Conservation (phyloP, 2,888 invertebrate species). For the Hypomecis punctinalis region DNA sequence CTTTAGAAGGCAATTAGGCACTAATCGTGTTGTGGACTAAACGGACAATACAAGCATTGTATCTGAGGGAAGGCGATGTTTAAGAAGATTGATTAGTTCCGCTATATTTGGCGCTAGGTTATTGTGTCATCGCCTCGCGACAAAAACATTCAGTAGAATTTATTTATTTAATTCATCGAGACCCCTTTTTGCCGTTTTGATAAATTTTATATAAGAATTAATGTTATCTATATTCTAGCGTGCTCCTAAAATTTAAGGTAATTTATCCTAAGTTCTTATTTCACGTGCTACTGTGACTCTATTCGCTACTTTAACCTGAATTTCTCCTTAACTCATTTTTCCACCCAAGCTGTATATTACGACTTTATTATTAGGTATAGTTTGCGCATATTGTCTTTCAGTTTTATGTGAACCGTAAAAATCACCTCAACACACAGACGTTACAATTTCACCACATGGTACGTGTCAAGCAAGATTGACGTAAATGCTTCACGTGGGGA, state of each 20-base stretch:
- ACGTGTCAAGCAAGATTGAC: constrained; percentile 45
- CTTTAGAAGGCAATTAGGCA: constrained; percentile 16
- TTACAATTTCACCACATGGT: constrained; percentile 7
- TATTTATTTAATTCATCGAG: not conserved
- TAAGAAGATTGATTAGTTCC: constrained; percentile 42
- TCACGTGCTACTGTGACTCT: no score
- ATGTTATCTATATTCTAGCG: no score
- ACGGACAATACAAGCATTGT: constrained; percentile 9
- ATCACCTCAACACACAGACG: not conserved
- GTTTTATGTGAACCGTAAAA: constrained; percentile 6
- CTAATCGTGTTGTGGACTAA: constrained; percentile 10
- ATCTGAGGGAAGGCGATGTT: constrained; percentile 35
- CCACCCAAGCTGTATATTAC: not conserved
- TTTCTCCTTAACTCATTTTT: no score
- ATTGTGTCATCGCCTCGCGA: constrained; percentile 33
- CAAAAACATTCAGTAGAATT: constrained; percentile 26
- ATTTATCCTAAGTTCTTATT: no score
- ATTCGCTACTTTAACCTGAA: no score
- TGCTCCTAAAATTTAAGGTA: no score
- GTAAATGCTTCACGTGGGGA: constrained; percentile 52
- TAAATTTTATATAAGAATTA: not conserved
- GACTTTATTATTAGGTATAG: not conserved
- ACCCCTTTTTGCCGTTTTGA: not conserved
- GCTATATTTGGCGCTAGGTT: constrained; percentile 41
- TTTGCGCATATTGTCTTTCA: not conserved